A percentile compares a stretch with the other conserved stretches of the same genome.
phyloP scores from a whole-genome alignment of 2,797 vertebrate genomes.

The Scarus forsteni region DNA sequence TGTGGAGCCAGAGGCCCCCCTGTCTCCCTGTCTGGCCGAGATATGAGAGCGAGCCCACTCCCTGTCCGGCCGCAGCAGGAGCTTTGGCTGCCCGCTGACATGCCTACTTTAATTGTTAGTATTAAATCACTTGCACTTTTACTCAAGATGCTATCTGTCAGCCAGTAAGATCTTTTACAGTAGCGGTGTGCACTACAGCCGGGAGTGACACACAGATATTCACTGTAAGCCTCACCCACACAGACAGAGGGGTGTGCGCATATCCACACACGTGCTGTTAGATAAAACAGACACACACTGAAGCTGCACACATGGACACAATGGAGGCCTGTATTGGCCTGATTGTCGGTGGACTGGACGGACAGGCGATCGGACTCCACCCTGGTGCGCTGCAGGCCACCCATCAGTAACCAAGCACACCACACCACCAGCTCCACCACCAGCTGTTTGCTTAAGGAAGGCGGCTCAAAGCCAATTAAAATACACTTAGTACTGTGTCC shows the following conservation, averaged over 20 bases:
- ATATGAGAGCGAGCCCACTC: conserved; percentile 87
- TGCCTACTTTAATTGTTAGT: conserved; percentile 90
- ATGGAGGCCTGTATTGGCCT: conserved; percentile 84
- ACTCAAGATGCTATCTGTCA: conserved; percentile 87
- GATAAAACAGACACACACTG: conserved; percentile 62
- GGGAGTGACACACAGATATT: conserved; percentile 33
- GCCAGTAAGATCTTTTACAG: conserved; percentile 86
- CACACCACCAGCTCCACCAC: conserved; percentile 85
- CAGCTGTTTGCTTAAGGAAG: conserved; percentile 92
- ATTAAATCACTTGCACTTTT: conserved; percentile 89
- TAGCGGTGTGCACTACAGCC: conserved; percentile 56
- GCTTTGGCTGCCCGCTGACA: conserved; percentile 89
- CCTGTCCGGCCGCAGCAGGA: conserved; percentile 85
- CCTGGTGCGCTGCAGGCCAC: conserved; percentile 80
- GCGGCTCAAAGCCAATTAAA: conserved; percentile 92
- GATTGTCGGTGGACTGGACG: conserved; percentile 81
- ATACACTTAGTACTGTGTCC: conserved; percentile 87
- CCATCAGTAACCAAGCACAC: conserved; percentile 86
- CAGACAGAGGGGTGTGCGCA: conserved; percentile 29
- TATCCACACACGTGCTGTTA: conserved; percentile 52
- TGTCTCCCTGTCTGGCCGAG: conserved; percentile 73
- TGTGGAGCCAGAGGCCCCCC: conserved; percentile 58
- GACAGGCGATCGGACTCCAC: conserved; percentile 77
- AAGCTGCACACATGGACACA: conserved; percentile 64
- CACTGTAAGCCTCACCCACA: conserved; percentile 17